These are phyloP conservation scores for Andrena fulva DNA, from an alignment of 2,888 invertebrate genomes.

Conservation along the genomic window DNA sequence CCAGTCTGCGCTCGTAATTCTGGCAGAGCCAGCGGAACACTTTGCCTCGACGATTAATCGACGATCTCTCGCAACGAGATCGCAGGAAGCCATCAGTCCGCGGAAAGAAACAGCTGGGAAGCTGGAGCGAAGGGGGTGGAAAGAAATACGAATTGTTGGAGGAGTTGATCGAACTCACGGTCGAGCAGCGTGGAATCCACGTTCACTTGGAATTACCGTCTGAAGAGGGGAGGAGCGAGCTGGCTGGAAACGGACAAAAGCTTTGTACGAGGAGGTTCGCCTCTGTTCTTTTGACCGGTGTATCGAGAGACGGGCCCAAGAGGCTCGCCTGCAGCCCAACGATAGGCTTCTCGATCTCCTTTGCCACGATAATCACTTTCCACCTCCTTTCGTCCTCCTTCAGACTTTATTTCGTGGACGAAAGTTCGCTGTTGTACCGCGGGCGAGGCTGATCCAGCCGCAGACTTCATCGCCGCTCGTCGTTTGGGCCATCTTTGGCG, in stretches of 20 bases:
- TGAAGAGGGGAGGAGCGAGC: constrained; percentile 1
- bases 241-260: constrained; percentile 33
- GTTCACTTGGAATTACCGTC: constrained; percentile 47
- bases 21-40: neutral
- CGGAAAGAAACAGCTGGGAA: constrained; percentile 12
- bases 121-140: neutral
- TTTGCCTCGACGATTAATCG: neutral
- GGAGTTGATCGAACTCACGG: constrained; percentile 52
- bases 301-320: constrained; percentile 44
- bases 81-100: neutral
- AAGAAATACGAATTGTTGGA: constrained; percentile 26
- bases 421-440: neutral
- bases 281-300: constrained; percentile 22
- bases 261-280: constrained; percentile 19
- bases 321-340: constrained; percentile 56
- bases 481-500: too few relatives aligned
- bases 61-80: neutral
- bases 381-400: constrained; percentile 23
- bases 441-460: neutral
- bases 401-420: neutral
- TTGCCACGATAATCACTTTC: constrained; percentile 74
- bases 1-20: too few relatives aligned
- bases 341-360: constrained; percentile 67
- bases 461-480: constrained; percentile 15
- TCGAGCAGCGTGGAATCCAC: constrained; percentile 46